Percentiles rank a stretch among this genome's conserved stretches.
Conservation (phyloP, 1,140 invertebrate species). For the Drosophila pruinosa region DNA sequence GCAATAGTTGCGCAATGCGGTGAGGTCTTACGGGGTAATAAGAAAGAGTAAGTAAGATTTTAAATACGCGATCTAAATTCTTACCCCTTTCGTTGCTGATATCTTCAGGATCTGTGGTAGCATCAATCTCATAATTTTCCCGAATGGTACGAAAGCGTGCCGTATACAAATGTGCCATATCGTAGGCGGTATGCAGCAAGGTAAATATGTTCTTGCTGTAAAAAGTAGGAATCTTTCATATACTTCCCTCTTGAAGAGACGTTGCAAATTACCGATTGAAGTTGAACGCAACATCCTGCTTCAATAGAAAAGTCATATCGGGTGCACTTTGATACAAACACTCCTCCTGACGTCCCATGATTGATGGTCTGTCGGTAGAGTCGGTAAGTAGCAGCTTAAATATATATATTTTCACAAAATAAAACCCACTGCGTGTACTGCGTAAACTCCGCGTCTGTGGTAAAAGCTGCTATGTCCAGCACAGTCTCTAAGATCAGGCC, state of each 20-base stretch:
- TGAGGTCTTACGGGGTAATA: conserved; percentile 80
- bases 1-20: conserved; percentile 85
- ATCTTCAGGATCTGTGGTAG: conserved; percentile 85
- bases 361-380: conserved; percentile 83
- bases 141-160: conserved; percentile 87
- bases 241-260: too few relatives aligned
- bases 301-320: conserved; percentile 83
- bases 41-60: background rate
- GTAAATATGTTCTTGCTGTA: conserved; percentile 60
- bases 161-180: conserved; percentile 86
- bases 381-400: too few relatives aligned
- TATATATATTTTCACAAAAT: too few relatives aligned
- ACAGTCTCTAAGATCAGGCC: conserved; percentile 82
- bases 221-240: background rate
- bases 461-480: conserved; percentile 65
- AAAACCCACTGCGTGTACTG: conserved; percentile 67
- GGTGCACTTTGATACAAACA: conserved; percentile 84
- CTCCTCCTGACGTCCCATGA: conserved; percentile 86
- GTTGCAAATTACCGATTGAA: conserved; percentile 80
- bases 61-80: background rate
- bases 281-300: conserved; percentile 84
- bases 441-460: conserved; percentile 53
- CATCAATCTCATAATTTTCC: conserved; percentile 88
- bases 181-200: conserved; percentile 83
- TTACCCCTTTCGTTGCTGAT: conserved; percentile 83